A percentile compares a stretch with the other conserved stretches of the same genome.
phyloP scores from a whole-genome alignment of 2,888 invertebrate species.

The Campopleginae sp. region DNA sequence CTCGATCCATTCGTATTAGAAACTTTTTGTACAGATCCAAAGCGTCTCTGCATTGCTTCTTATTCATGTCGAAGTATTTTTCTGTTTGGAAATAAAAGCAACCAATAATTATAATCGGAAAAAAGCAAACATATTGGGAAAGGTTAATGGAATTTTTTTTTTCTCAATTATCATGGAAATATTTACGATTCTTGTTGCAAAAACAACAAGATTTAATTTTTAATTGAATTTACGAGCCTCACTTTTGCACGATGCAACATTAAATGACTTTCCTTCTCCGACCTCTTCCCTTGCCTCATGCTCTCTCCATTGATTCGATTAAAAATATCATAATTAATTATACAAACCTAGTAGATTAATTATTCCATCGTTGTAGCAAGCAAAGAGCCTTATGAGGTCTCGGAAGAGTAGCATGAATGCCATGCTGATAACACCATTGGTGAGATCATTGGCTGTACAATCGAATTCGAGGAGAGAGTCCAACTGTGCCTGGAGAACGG shows the following conservation, averaged over 20 bases:
- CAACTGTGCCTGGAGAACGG: constrained; percentile 97
- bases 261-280: no score
- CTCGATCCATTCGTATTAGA: constrained; percentile 98
- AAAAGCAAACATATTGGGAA: background rate
- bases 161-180: background rate
- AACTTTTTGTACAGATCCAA: constrained; percentile 99
- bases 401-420: constrained; percentile 99
- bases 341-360: constrained; percentile 94
- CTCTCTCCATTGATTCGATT: background rate
- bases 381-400: constrained; percentile 99
- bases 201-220: no score
- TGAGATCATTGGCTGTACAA: constrained; percentile 97
- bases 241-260: background rate
- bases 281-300: no score
- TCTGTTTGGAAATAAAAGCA: constrained; percentile 85
- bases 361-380: constrained; percentile 99
- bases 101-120: constrained; percentile 42
- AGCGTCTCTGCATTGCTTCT: constrained; percentile 98
- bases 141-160: background rate
- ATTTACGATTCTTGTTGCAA: background rate
- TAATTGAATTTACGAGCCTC: no score
- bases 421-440: constrained; percentile 99
- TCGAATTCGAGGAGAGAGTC: constrained; percentile 98
- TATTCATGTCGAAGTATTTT: constrained; percentile 99
- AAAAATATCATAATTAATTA: background rate